Base-by-base conservation (phyloP, 2,888 invertebrate genomes). In the Tipula unca region DNA sequence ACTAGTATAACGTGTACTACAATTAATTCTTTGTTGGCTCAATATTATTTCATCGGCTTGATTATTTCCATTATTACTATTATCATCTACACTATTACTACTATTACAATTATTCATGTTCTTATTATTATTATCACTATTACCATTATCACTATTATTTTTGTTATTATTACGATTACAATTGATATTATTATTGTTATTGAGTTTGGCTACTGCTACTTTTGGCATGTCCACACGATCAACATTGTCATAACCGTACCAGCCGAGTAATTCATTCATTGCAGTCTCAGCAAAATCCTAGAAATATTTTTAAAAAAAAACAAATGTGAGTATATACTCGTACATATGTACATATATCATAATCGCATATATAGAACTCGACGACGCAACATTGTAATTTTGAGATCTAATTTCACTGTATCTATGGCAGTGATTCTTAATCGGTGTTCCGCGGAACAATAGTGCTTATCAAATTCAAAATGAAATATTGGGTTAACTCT, bases 231-330 rank as follows among this genome's bases (percentile, higher is more conserved):
- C 90, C 86, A 94, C 90, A 39, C 94, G 92, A 90, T 95, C 95
- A 85, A 93, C 92, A 88, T 93, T 94, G 87, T 94, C 95, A 89
- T 97, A 97, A 1, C 97, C 97, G 91, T 97, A 98, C 96, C 97
- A 97, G 82, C 97, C 97, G 29, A 97, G 92, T 86, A 97, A 92
- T 90, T 97, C 97, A 89, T 97, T 97, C 97, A 97, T 97, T 0
- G 97, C 96, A 85, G 95, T 96, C 90, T 97, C 97, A 4, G 97
- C 97, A 91, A 96, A 97, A 90, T 97, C 96, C 97, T 97, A 87
- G 86, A 86, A 48, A 48, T 82, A 69, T 14, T 85, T 0, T n/a
- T n/a, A n/a, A 32, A 2, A 0, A 32, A 32, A 32, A 32, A 32
- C 6, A 32, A 6, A 32, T 6, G 6, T 32, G 4, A 32, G 32